Evolutionary conservation across 1,140 invertebrate species (phyloP), one percentile per base, ranked within the genome.

Genomic region (Tetraneura akinire): DNA sequence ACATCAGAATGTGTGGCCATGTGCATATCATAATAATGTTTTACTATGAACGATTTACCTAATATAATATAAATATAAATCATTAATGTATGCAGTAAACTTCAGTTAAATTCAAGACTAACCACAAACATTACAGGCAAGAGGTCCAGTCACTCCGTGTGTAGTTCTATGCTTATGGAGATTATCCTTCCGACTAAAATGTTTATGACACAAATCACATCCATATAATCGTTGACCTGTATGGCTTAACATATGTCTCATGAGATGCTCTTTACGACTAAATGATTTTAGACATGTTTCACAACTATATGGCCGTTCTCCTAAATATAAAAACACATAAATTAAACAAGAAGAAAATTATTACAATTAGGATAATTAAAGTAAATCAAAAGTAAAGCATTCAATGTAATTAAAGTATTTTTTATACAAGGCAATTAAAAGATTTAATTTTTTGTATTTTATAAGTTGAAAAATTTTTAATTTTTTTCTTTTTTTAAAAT

Each of bases 141-240:
- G 93, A 11, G 91, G 90, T 0, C 89, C 88, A 11, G 88, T 87
- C 47, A 90, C 89, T 53, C 89, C 91, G 85, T 92, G 90, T 4
- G 88, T 88, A 84, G 88, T 89, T 76, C 88, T 87, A 84, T 94
- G 93, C 82, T 93, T 92, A 76, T 91, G 89, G 0, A 94, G 85
- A 83, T 93, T 93, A 83, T 92, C 91, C 83, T 93, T 92, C 1
- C 92, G 88, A 0, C 91, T 91, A 82, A 94, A 94, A 64, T 89
- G 89, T 83, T 93, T 93, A 5, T 89, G 89, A 84, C 93, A 94
- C 9, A 92, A 86, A 55, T 93, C 91, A 84, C 93, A 95, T 45
- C 89, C 88, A 83, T 90, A 92, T 84, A 91, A 89, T 82, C 92
- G 92, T 81, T 91, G 87, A 0, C 92, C 92, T 0, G 91, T 92